A percentile compares a stretch with the other conserved stretches of the same genome.
Evolutionary conservation across 2,888 invertebrate genomes (phyloP).

Genomic region (Parnassius orleans): DNA sequence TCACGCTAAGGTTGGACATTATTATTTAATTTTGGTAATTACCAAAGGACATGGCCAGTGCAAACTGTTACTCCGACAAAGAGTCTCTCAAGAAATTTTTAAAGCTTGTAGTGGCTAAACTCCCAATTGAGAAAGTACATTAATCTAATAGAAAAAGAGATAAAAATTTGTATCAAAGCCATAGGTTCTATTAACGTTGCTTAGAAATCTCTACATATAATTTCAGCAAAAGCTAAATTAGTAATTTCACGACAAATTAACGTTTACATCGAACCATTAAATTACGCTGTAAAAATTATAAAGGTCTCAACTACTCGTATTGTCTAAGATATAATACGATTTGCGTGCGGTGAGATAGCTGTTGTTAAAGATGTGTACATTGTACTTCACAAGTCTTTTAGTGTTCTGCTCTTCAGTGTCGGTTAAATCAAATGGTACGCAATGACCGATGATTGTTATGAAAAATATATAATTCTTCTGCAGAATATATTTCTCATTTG

Average conservation of each 20-base stretch:
- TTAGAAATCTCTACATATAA: conserved; percentile 11
- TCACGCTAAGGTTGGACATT: no score
- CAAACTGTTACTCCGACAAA: no score
- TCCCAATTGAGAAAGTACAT: no score
- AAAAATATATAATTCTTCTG: no score
- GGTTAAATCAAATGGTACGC: conserved; percentile 20
- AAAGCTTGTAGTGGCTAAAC: no score
- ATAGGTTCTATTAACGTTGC: conserved; percentile 5
- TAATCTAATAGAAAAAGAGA: no score
- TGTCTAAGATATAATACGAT: conserved; percentile 6
- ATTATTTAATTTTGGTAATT: no score
- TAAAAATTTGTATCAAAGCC: no score
- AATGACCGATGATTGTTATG: no score
- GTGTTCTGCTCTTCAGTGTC: conserved; percentile 13
- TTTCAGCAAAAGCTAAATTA: conserved; percentile 34
- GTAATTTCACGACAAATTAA: conserved; percentile 60
- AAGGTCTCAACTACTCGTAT: conserved; percentile 1
- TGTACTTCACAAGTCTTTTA: conserved; percentile 10
- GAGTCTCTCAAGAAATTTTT: no score
- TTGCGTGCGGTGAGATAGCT: conserved; percentile 19
- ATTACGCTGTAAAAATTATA: conserved; percentile 22
- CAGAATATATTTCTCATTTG: no score
- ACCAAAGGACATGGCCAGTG: no score
- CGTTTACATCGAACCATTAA: conserved; percentile 17
- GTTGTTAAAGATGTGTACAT: conserved; percentile 12